Conservation (phyloP, 2,113 vertebrate species). For the Dasyornis broadbenti region DNA sequence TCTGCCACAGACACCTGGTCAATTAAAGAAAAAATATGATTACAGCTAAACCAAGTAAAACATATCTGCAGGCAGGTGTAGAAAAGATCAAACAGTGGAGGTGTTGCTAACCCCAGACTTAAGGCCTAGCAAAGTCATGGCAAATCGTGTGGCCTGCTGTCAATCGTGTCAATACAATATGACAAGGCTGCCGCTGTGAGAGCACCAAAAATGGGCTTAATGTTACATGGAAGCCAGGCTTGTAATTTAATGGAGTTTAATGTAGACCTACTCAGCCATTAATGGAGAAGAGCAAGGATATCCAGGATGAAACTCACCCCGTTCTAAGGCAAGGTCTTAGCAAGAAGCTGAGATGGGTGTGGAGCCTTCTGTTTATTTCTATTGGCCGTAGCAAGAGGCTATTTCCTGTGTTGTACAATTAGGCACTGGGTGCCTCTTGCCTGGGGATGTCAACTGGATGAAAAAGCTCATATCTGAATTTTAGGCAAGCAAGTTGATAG, state of each 20-base stretch:
- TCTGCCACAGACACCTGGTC: background rate
- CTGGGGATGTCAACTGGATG: background rate
- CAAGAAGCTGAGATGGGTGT: background rate
- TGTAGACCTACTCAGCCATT: background rate
- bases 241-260: background rate
- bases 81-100: background rate
- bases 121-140: background rate
- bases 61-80: background rate
- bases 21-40: fast-evolving
- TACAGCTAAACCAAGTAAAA: background rate
- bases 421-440: background rate
- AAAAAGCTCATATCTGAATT: background rate
- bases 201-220: background rate
- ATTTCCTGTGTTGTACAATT: background rate
- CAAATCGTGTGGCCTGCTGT: background rate
- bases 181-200: background rate
- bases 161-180: background rate
- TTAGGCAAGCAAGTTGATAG: background rate
- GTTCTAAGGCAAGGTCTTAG: background rate
- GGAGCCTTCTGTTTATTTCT: background rate
- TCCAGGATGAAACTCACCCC: background rate
- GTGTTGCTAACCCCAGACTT: background rate
- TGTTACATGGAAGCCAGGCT: fast-evolving
- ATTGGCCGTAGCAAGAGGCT: background rate
- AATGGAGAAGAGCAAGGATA: too few relatives aligned